Conservation (phyloP, 2,888 invertebrate species). For the Eilema sororculum region DNA sequence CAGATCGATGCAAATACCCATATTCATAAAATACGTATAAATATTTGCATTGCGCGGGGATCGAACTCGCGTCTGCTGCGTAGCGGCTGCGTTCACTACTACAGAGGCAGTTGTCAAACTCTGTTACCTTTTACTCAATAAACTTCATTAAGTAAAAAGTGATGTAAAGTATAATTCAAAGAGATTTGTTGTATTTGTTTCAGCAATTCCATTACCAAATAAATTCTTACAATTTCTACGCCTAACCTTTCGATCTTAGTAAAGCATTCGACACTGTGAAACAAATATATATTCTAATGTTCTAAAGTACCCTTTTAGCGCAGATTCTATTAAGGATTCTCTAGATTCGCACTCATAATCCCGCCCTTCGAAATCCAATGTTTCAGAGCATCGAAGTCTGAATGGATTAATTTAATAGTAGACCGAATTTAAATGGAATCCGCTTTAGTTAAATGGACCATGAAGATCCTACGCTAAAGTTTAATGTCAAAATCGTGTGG, state of each 20-base stretch:
- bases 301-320: constrained; percentile 10
- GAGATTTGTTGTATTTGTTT: background rate
- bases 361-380: constrained; percentile 42
- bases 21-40: too few species aligned
- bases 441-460: constrained; percentile 54
- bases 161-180: background rate
- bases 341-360: constrained; percentile 36
- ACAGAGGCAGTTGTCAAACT: too few species aligned
- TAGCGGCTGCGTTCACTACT: too few species aligned
- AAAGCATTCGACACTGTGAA: background rate
- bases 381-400: constrained; percentile 42
- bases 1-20: too few species aligned
- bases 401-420: constrained; percentile 51
- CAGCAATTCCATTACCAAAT: background rate
- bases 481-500: constrained; percentile 27
- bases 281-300: background rate
- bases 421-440: constrained; percentile 52
- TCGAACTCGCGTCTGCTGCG: too few species aligned
- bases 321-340: constrained; percentile 6
- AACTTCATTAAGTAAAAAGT: background rate
- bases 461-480: constrained; percentile 40
- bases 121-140: background rate
- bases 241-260: background rate
- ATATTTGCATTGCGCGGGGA: too few species aligned
- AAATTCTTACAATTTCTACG: background rate